A percentile compares a stretch with the other conserved stretches of the same genome.
Conservation (phyloP, 2,797 vertebrate genomes). For the Rhinophrynus dorsalis region DNA sequence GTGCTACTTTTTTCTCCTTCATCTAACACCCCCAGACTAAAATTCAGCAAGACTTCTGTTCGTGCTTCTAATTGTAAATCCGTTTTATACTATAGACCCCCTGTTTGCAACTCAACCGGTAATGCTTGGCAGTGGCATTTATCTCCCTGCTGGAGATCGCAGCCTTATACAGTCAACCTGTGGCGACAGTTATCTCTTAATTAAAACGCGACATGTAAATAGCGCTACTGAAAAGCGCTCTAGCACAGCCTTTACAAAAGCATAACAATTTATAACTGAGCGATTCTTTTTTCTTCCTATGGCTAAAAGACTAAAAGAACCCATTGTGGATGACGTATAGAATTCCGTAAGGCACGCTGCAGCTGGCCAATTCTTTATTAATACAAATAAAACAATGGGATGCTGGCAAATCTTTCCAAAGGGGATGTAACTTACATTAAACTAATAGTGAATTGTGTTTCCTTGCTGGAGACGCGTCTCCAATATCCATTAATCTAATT, state of each 20-base stretch:
- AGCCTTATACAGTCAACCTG: slow-evolving; percentile 72
- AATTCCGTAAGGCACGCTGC: slow-evolving; percentile 51
- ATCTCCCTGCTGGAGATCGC: slow-evolving; percentile 69
- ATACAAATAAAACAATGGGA: slow-evolving; percentile 45
- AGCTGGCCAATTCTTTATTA: slow-evolving; percentile 44
- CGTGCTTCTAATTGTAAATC: slow-evolving; percentile 61
- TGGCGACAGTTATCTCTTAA: slow-evolving; percentile 77
- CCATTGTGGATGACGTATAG: slow-evolving; percentile 48
- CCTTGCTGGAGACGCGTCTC: slow-evolving; percentile 34
- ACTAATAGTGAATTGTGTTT: slow-evolving; percentile 44
- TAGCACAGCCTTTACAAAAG: slow-evolving; percentile 53
- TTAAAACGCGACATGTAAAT: slow-evolving; percentile 74
- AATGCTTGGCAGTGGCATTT: slow-evolving; percentile 65
- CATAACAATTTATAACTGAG: slow-evolving; percentile 57
- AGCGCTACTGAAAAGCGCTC: slow-evolving; percentile 55
- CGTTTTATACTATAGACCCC: slow-evolving; percentile 60
- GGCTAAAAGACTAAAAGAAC: slow-evolving; percentile 49
- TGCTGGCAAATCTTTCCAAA: slow-evolving; percentile 33
- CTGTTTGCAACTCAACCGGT: slow-evolving; percentile 64
- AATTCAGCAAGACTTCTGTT: slow-evolving; percentile 50
- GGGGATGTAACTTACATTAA: slow-evolving; percentile 29
- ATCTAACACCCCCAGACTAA: slow-evolving; percentile 38
- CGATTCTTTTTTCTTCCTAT: slow-evolving; percentile 55
- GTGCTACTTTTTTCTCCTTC: slow-evolving; percentile 3
- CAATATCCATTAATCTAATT: slow-evolving; percentile 43